Evolutionary conservation across 2,113 vertebrate species (phyloP).

Genomic region (Vulpes lagopus): DNA sequence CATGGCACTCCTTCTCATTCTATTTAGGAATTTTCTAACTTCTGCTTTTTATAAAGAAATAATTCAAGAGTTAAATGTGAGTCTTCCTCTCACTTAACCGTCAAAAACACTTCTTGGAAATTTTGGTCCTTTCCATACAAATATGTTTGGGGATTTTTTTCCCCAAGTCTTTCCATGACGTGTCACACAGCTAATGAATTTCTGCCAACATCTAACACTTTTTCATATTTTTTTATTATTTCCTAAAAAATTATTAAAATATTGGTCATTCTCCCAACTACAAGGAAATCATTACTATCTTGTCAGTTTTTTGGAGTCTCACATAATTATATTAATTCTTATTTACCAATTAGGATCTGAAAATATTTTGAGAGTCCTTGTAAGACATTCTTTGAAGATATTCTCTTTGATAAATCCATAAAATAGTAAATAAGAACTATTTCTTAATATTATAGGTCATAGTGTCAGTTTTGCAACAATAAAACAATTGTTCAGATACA

Average conservation of each 20-base stretch:
- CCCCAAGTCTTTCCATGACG: background rate
- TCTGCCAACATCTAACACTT: background rate
- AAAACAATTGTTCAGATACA: background rate
- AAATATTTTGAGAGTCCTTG: conserved; percentile 16
- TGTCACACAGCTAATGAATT: background rate
- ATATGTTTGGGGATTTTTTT: background rate
- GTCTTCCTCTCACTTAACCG: conserved; percentile 29
- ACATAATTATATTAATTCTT: conserved; percentile 26
- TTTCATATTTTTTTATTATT: conserved; percentile 2
- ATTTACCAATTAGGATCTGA: background rate
- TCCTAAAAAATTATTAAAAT: conserved; percentile 29
- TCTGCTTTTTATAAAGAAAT: conserved; percentile 64
- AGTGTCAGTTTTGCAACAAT: background rate
- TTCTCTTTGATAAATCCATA: background rate
- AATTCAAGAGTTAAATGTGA: conserved; percentile 29
- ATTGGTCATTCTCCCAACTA: background rate
- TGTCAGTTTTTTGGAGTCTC: background rate
- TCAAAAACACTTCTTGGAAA: conserved; percentile 57
- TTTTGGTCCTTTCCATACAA: conserved; percentile 56
- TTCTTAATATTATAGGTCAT: background rate
- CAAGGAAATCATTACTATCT: background rate
- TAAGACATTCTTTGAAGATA: conserved; percentile 39
- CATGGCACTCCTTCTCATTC: background rate
- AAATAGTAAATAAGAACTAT: background rate
- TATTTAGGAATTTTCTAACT: conserved; percentile 47